Conservation (phyloP, 2,888 invertebrate species). For the Volucella bombylans region DNA sequence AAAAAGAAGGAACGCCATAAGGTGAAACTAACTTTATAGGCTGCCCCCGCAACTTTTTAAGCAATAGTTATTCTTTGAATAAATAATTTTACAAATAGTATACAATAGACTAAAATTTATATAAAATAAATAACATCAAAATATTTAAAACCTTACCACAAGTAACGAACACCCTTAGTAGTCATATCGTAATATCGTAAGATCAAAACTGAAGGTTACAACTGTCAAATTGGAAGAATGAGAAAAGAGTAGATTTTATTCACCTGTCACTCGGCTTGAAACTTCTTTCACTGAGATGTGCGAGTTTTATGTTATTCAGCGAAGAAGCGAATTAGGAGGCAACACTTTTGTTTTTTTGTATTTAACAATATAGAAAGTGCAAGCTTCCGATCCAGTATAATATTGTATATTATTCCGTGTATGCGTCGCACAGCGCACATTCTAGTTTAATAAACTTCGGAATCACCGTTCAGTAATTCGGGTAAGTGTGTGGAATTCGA, state of each 20-base stretch:
- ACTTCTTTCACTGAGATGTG: slow-evolving; percentile 32
- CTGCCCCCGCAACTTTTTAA: no score
- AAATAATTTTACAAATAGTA: slow-evolving; percentile 1
- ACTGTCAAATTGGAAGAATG: slow-evolving; percentile 39
- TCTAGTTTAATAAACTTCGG: neutral
- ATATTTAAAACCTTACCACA: neutral
- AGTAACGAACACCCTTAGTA: slow-evolving; percentile 25
- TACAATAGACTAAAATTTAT: slow-evolving; percentile 27
- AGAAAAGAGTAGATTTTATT: slow-evolving; percentile 13
- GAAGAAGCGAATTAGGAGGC: slow-evolving; percentile 9
- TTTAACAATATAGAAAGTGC: slow-evolving; percentile 34
- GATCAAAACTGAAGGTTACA: slow-evolving; percentile 58
- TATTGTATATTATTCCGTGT: neutral
- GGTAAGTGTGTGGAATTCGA: slow-evolving; percentile 24
- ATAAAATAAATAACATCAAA: slow-evolving; percentile 11
- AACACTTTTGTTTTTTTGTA: slow-evolving; percentile 35
- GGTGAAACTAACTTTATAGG: no score
- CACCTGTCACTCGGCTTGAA: slow-evolving; percentile 53
- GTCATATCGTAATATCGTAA: slow-evolving; percentile 48
- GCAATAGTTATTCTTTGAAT: no score
- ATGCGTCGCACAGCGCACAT: neutral
- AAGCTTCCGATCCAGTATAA: slow-evolving; percentile 8
- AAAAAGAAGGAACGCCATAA: no score
- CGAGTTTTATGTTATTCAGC: slow-evolving; percentile 39
- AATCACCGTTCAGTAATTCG: slow-evolving; percentile 12